Percentiles rank a stretch among this genome's conserved stretches.
Conservation (phyloP, 2,113 vertebrate species). For the Sceloporus undulatus region DNA sequence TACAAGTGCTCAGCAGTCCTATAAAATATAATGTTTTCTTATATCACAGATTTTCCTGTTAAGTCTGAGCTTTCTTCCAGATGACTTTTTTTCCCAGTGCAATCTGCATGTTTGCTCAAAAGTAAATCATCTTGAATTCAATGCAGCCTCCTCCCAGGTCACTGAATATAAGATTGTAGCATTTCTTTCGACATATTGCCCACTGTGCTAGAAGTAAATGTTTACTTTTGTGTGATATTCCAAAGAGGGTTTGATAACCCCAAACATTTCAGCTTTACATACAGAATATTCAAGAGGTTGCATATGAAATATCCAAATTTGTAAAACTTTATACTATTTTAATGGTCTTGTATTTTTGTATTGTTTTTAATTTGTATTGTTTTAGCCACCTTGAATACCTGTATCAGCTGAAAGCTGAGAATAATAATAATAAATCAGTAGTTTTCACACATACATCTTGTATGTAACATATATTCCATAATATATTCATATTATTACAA, state of each 20-base stretch:
- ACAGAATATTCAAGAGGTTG: neutral
- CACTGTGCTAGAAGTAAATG: slow-evolving; percentile 3
- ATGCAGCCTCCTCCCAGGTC: neutral
- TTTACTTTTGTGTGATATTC: slow-evolving; percentile 15
- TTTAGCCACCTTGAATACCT: too few species aligned
- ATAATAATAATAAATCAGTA: too few species aligned
- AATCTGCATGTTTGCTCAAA: neutral
- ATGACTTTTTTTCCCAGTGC: slow-evolving; percentile 3
- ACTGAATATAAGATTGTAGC: neutral
- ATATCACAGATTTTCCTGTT: slow-evolving; percentile 14
- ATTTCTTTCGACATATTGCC: slow-evolving; percentile 19
- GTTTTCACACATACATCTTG: slow-evolving; percentile 36
- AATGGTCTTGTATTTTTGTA: too few species aligned
- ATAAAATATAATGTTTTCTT: slow-evolving; percentile 8
- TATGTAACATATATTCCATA: slow-evolving; percentile 26
- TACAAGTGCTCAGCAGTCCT: neutral
- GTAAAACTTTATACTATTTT: neutral
- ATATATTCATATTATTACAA: fast-evolving
- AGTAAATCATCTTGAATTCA: neutral
- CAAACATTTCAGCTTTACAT: slow-evolving; percentile 32
- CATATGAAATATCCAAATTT: slow-evolving; percentile 15
- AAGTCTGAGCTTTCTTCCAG: slow-evolving; percentile 31
- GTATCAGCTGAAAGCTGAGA: too few species aligned
- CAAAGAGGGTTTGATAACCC: slow-evolving; percentile 10
- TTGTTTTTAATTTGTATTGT: too few species aligned